Percentiles rank a stretch among this genome's conserved stretches.
These are phyloP conservation scores for Samia ricini DNA, from an alignment of 1,140 invertebrate genomes.

Conservation along the genomic window DNA sequence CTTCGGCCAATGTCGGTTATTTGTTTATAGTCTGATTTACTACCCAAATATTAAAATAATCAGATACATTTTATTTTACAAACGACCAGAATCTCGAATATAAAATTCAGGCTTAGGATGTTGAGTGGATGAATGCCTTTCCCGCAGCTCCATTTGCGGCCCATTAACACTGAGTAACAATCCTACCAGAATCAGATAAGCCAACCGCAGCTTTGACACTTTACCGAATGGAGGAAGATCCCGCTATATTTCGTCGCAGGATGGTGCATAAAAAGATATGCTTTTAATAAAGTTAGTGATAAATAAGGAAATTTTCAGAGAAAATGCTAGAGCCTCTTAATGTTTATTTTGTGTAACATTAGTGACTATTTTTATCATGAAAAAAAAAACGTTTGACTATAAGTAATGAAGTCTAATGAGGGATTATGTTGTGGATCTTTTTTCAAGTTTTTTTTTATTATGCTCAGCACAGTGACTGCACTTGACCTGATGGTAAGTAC, in stretches of 20 bases:
- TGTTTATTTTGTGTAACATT: too few species aligned
- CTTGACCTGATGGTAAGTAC: too few species aligned
- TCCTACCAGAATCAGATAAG: constrained; percentile 10
- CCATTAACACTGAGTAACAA: constrained; percentile 11
- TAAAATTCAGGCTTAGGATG: not conserved
- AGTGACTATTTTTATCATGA: too few species aligned
- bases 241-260: not conserved
- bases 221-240: not conserved
- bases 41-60: not conserved
- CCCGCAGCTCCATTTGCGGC: constrained; percentile 8
- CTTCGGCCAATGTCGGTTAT: too few species aligned
- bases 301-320: not conserved
- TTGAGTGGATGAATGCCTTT: not conserved
- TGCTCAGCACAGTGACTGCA: too few species aligned
- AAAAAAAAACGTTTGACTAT: too few species aligned
- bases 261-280: not conserved
- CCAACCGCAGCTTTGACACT: constrained; percentile 8
- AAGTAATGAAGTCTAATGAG: too few species aligned
- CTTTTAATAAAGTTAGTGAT: not conserved
- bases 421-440: too few species aligned
- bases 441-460: too few species aligned
- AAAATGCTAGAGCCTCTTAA: not conserved
- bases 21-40: too few species aligned
- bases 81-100: not conserved
- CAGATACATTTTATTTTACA: not conserved